These are phyloP conservation scores for Hemichromis elongatus DNA, from an alignment of 2,113 vertebrate genomes.

Conservation along the genomic window DNA sequence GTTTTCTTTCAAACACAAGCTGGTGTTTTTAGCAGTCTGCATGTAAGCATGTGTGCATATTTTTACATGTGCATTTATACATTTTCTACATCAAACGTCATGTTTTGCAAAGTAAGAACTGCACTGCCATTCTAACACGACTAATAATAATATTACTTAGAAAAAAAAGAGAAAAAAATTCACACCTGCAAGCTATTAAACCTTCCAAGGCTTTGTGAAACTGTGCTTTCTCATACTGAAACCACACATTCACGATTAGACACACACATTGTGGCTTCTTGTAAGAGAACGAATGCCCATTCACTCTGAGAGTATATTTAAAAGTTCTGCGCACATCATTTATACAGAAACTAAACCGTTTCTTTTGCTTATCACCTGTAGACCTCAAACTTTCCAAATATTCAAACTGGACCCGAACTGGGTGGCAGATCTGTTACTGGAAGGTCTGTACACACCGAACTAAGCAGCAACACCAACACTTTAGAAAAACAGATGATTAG, in stretches of 20 bases:
- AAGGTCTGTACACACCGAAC: not conserved
- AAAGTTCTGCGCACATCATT: not conserved
- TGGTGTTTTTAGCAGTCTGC: not conserved
- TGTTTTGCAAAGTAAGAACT: not conserved
- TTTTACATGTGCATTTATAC: not conserved
- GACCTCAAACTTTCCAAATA: not conserved
- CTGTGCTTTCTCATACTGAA: not conserved
- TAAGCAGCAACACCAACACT: not conserved
- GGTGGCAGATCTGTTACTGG: not conserved
- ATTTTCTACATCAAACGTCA: not conserved
- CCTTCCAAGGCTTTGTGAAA: not conserved
- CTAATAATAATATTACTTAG: not conserved
- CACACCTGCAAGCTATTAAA: not conserved
- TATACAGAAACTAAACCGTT: constrained; percentile 5
- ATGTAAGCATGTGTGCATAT: not conserved
- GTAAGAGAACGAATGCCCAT: not conserved
- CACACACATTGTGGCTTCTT: not conserved
- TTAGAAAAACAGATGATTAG: not conserved
- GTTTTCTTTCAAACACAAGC: not conserved
- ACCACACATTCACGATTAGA: not conserved
- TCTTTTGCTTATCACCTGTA: not conserved
- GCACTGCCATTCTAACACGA: not conserved
- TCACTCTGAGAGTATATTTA: not conserved
- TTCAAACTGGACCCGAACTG: not conserved
- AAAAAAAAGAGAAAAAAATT: not conserved